These are phyloP conservation scores for Ammospiza caudacuta DNA, from an alignment of 2,113 vertebrate species.

Conservation along the genomic window DNA sequence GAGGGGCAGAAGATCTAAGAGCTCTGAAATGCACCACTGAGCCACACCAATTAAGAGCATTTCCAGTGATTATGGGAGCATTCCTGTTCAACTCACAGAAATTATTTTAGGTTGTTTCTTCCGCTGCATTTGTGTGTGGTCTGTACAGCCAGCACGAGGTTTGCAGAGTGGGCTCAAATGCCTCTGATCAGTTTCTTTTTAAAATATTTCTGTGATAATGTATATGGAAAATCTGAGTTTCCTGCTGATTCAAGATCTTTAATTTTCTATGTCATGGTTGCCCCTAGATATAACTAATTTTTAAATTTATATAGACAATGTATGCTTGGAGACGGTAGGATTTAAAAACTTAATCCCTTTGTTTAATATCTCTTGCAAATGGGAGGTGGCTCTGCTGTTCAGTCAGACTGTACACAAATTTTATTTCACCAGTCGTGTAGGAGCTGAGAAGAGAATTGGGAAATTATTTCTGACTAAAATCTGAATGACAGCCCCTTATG, in stretches of 20 bases:
- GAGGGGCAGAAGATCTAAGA: constrained; percentile 28
- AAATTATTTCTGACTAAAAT: background rate
- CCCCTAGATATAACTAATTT: background rate
- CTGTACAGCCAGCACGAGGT: background rate
- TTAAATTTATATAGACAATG: background rate
- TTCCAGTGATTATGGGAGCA: constrained; percentile 38
- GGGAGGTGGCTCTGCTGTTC: background rate
- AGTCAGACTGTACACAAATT: background rate
- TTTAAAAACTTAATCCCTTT: background rate
- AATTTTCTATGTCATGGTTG: background rate
- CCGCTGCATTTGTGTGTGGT: constrained; percentile 2
- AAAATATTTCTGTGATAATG: background rate
- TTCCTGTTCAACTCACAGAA: constrained; percentile 18
- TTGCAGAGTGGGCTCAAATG: background rate
- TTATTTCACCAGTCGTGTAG: background rate
- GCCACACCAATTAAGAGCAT: constrained; percentile 53
- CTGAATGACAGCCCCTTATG: background rate
- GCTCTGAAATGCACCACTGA: constrained; percentile 30
- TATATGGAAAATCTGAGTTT: background rate
- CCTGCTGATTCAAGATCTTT: background rate
- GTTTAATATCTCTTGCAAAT: background rate
- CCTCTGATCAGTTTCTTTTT: background rate
- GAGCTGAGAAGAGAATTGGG: background rate
- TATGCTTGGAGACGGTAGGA: background rate
- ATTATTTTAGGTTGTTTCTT: background rate